Evolutionary conservation across 2,797 vertebrate genomes (phyloP).

Genomic region (Cephalopachus bancanus): DNA sequence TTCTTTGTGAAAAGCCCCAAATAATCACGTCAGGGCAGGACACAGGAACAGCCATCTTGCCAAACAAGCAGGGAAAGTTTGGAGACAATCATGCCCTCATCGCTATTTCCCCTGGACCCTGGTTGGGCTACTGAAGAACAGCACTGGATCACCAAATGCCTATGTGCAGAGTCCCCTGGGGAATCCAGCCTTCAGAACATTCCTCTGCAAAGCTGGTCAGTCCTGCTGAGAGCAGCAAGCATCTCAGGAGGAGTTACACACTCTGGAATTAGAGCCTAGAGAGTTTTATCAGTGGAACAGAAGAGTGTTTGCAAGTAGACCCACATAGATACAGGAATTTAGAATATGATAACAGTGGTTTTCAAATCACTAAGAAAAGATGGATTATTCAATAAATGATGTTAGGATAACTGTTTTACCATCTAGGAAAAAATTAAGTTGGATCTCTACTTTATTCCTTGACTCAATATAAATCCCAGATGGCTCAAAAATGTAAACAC

Average conservation of each 20-base stretch:
- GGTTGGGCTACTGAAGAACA: not conserved
- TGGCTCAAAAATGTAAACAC: not conserved
- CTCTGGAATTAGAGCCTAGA: not conserved
- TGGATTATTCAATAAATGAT: not conserved
- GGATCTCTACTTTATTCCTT: conserved; percentile 44
- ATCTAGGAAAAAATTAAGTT: conserved; percentile 11
- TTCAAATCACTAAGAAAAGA: not conserved
- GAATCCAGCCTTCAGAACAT: not conserved
- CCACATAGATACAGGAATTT: not conserved
- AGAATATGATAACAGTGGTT: not conserved
- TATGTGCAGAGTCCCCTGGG: not conserved
- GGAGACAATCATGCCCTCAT: not conserved
- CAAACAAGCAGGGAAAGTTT: not conserved
- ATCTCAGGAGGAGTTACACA: not conserved
- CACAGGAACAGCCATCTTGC: not conserved
- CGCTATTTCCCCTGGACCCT: not conserved
- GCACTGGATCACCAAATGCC: not conserved
- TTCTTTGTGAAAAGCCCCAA: not conserved
- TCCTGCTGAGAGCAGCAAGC: not conserved
- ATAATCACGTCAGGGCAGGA: not conserved
- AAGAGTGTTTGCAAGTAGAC: not conserved
- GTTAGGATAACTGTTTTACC: not conserved
- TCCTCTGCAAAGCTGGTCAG: not conserved
- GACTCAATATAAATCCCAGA: not conserved
- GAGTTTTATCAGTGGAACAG: not conserved